Base-by-base conservation (phyloP, 2,113 vertebrate species). In the Xenopus tropicalis region DNA sequence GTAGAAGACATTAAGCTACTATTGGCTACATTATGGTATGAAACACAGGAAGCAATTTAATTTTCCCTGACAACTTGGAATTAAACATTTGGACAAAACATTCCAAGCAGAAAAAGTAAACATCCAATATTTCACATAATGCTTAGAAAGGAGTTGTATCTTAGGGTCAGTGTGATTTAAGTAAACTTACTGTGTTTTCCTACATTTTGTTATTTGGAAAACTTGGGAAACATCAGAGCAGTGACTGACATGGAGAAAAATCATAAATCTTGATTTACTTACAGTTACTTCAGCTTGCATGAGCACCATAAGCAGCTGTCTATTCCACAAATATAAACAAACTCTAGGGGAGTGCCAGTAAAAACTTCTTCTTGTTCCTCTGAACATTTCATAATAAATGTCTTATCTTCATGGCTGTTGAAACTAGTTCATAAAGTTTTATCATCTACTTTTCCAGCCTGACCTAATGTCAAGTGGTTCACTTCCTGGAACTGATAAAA, bases 251-350 rank as follows among this genome's bases (percentile, higher is more conserved):
- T 51, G 12, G 16, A 56, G 4, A 20, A 37, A 9, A 66, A 66
- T 66, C 25, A 25, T 29, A 66, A 57, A 54, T 42, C 21, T 14
- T 29, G 25, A 9, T 56, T 72, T 21, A 57, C n/a, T 17, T 72
- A 14, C 70, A 72, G 62, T 19, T 54, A 72, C 12, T 29, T 56
- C 57, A 61, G 11, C 62, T 44, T 66, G 61, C 37, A 43, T 23
- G 23, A 65, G 61, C 24, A 73, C 58, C 66, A 24, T 66, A 66
- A 66, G 16, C 71, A 66, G 62, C 71, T 62, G 44, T 63, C 44
- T 58, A 8, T 9, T 37, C 29, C 29, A 22, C 22, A 57, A 66
- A 73, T 66, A 73, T 66, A 73, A 64, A 63, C 42, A 63, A 66
- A 59, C 52, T 51, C 4, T n/a, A 24, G 43, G 23, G 65, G 62